Evolutionary conservation across 2,888 invertebrate species (phyloP).

Genomic region (Nowickia ferox): DNA sequence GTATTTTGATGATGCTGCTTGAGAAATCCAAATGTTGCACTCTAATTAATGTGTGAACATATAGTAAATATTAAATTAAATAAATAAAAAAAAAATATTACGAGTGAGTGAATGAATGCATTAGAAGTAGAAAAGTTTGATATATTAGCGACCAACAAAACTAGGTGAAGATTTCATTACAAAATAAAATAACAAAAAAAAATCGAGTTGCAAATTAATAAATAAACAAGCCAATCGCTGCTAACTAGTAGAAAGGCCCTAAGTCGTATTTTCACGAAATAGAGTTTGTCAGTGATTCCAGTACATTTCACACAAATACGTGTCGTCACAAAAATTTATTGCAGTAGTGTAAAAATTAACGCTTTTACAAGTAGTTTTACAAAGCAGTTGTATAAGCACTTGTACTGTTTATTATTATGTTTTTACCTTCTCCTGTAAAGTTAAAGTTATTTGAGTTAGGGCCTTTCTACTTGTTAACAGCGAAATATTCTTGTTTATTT

Average conservation of each 20-base stretch:
- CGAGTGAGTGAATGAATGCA: slow-evolving; percentile 14
- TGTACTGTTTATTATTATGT: too few relatives aligned
- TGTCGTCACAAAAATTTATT: too few relatives aligned
- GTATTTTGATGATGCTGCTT: background rate
- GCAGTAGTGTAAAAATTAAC: too few relatives aligned
- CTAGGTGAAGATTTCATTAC: slow-evolving; percentile 59
- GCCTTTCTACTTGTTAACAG: too few relatives aligned
- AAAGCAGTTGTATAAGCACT: too few relatives aligned
- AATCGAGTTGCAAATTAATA: background rate
- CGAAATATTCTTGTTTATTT: slow-evolving; percentile 41
- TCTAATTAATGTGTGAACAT: slow-evolving; percentile 70
- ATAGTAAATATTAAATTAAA: slow-evolving; percentile 9
- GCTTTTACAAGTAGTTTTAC: too few relatives aligned
- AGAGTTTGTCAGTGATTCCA: too few relatives aligned
- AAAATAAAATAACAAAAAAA: slow-evolving; percentile 28
- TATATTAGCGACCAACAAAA: slow-evolving; percentile 20
- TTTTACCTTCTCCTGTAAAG: too few relatives aligned
- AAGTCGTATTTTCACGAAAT: too few relatives aligned
- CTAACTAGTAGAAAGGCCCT: too few relatives aligned
- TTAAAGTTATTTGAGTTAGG: too few relatives aligned
- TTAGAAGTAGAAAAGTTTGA: background rate
- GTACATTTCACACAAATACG: too few relatives aligned
- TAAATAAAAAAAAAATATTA: slow-evolving; percentile 13
- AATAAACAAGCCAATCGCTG: slow-evolving; percentile 6
- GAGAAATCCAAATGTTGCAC: slow-evolving; percentile 61